phyloP scores from a whole-genome alignment of 2,113 vertebrate species.

The Polyodon spathula region DNA sequence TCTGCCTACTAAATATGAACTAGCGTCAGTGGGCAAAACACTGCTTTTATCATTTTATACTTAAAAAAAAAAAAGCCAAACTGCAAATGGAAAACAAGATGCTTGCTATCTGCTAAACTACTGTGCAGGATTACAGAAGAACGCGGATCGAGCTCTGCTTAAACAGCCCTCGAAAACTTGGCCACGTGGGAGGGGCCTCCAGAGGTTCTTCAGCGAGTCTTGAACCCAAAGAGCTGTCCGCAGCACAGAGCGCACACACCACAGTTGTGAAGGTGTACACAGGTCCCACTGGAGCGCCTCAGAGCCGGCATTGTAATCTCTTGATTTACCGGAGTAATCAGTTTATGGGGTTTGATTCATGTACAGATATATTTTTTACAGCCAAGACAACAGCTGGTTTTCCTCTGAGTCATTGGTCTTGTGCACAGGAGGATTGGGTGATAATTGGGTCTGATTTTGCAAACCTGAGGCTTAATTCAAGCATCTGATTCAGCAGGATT shows the following conservation, averaged over 20 bases:
- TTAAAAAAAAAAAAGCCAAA: too few relatives aligned
- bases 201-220: neutral
- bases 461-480: neutral
- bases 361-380: neutral
- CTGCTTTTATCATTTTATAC: too few relatives aligned
- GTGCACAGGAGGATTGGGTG: conserved; percentile 16
- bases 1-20: too few relatives aligned
- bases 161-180: too few relatives aligned
- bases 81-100: too few relatives aligned
- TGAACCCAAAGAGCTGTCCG: neutral
- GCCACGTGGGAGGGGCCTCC: neutral
- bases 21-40: too few relatives aligned
- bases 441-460: conserved; percentile 17
- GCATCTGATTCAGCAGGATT: neutral
- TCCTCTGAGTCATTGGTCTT: neutral
- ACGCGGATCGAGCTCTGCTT: too few relatives aligned
- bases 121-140: too few relatives aligned
- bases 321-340: neutral
- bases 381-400: neutral
- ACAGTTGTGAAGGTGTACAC: neutral
- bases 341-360: neutral
- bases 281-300: neutral
- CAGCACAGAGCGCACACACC: neutral
- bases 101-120: too few relatives aligned
- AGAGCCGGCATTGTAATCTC: neutral